Conservation (phyloP, 2,888 invertebrate genomes). For the Pachliopta kotzebuea region DNA sequence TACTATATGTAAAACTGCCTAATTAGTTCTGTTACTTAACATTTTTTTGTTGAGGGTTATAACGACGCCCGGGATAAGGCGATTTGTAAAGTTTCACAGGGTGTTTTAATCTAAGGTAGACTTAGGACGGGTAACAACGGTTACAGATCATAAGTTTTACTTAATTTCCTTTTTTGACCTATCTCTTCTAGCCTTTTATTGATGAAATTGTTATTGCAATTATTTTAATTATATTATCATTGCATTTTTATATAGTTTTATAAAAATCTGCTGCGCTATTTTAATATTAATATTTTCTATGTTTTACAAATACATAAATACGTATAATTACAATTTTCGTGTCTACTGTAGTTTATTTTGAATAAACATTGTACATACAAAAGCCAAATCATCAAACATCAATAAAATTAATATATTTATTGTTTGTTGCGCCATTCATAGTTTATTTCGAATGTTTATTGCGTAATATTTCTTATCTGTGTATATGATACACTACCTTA, state of each 20-base stretch:
- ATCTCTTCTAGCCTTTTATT: not conserved
- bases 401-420: slow-evolving; percentile 1
- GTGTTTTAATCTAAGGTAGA: slow-evolving; percentile 77
- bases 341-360: slow-evolving; percentile 14
- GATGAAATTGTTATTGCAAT: not conserved
- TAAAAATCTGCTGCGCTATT: slow-evolving; percentile 6
- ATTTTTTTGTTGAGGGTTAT: slow-evolving; percentile 38
- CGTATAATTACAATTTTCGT: slow-evolving; percentile 9
- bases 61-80: slow-evolving; percentile 42
- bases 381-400: slow-evolving; percentile 5
- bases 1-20: slow-evolving; percentile 36
- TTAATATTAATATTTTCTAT: slow-evolving; percentile 9
- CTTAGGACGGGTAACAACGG: slow-evolving; percentile 54
- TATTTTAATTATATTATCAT: not conserved
- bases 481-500: slow-evolving; percentile 24
- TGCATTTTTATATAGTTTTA: not conserved
- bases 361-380: slow-evolving; percentile 23
- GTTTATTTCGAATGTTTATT: slow-evolving; percentile 17
- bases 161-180: not conserved
- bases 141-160: slow-evolving; percentile 33
- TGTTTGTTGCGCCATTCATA: slow-evolving; percentile 26
- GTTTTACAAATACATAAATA: slow-evolving; percentile 5
- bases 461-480: slow-evolving; percentile 7
- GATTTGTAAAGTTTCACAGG: slow-evolving; percentile 65
- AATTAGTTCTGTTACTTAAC: slow-evolving; percentile 30